A percentile compares a stretch with the other conserved stretches of the same genome.
phyloP scores from a whole-genome alignment of 1,140 invertebrate species.

The Drosophila guanche region DNA sequence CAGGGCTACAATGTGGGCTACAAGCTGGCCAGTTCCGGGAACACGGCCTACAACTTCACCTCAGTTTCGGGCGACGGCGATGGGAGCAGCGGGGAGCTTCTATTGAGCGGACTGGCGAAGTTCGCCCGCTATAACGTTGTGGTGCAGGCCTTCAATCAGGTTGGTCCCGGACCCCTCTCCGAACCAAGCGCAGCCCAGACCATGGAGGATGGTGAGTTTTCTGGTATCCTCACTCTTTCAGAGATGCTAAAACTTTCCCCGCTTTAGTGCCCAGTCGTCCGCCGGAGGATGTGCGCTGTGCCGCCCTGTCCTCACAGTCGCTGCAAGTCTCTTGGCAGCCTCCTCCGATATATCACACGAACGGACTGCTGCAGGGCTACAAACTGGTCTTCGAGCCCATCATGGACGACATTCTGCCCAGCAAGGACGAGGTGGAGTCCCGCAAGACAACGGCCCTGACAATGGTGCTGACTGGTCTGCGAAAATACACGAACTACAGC shows the following conservation, averaged over 20 bases:
- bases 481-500: constrained; percentile 93
- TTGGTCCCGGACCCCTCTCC: constrained; percentile 91
- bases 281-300: constrained; percentile 89
- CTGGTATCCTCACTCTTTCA: background rate
- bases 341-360: constrained; percentile 89
- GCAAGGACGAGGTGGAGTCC: constrained; percentile 87
- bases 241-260: background rate
- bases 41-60: constrained; percentile 87
- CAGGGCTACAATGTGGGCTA: constrained; percentile 88
- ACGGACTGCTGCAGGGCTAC: constrained; percentile 93
- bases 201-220: constrained; percentile 89
- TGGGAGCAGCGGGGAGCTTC: constrained; percentile 87
- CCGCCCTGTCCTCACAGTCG: constrained; percentile 89
- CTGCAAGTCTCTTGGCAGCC: constrained; percentile 93
- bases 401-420: constrained; percentile 82
- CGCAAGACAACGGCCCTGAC: constrained; percentile 88
- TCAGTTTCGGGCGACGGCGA: constrained; percentile 88
- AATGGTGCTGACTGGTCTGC: constrained; percentile 87
- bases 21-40: constrained; percentile 76
- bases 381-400: constrained; percentile 90
- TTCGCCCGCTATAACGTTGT: constrained; percentile 92
- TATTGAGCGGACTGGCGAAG: constrained; percentile 88
- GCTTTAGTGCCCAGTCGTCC: constrained; percentile 88
- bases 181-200: constrained; percentile 90
- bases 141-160: constrained; percentile 93